Evolutionary conservation across 2,888 invertebrate species (phyloP).

Genomic region (Gasteruption jaculator): DNA sequence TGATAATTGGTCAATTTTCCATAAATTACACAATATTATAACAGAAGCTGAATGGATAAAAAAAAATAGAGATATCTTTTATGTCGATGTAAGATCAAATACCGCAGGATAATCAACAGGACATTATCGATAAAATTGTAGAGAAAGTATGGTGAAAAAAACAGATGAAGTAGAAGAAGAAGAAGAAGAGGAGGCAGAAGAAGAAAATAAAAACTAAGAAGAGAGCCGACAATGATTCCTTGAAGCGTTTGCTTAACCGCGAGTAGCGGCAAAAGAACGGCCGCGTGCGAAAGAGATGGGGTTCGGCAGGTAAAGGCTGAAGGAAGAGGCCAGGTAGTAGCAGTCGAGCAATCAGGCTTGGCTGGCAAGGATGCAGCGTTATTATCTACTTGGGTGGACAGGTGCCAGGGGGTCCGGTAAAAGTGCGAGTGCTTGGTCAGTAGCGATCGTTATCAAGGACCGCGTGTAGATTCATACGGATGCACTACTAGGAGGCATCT

Average conservation of each 20-base stretch:
- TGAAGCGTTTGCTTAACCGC: too few relatives aligned
- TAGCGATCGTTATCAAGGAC: slow-evolving; percentile 41
- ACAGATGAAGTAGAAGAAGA: neutral
- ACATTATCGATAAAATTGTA: too few relatives aligned
- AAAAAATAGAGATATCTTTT: too few relatives aligned
- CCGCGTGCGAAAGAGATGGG: slow-evolving; percentile 16
- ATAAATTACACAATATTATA: too few relatives aligned
- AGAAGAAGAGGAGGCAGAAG: slow-evolving; percentile 5
- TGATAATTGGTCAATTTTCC: too few relatives aligned
- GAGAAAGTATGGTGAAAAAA: too few relatives aligned
- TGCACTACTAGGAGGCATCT: slow-evolving; percentile 25
- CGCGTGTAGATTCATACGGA: slow-evolving; percentile 32
- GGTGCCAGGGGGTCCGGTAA: slow-evolving; percentile 38
- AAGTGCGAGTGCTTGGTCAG: slow-evolving; percentile 30
- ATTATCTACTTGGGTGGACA: slow-evolving; percentile 45
- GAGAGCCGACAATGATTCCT: too few relatives aligned
- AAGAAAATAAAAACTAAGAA: neutral
- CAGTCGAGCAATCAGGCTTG: slow-evolving; percentile 38
- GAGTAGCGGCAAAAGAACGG: slow-evolving; percentile 4
- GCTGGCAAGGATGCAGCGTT: slow-evolving; percentile 37
- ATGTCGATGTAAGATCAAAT: too few relatives aligned
- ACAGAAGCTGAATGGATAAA: too few relatives aligned
- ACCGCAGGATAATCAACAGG: too few relatives aligned
- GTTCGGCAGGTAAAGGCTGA: slow-evolving; percentile 5
- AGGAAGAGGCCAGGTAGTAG: slow-evolving; percentile 29